A percentile compares a stretch with the other conserved stretches of the same genome.
phyloP scores from a whole-genome alignment of 37 sponge, comb jelly and placozoan species.

The Cliona cf. orientalis region DNA sequence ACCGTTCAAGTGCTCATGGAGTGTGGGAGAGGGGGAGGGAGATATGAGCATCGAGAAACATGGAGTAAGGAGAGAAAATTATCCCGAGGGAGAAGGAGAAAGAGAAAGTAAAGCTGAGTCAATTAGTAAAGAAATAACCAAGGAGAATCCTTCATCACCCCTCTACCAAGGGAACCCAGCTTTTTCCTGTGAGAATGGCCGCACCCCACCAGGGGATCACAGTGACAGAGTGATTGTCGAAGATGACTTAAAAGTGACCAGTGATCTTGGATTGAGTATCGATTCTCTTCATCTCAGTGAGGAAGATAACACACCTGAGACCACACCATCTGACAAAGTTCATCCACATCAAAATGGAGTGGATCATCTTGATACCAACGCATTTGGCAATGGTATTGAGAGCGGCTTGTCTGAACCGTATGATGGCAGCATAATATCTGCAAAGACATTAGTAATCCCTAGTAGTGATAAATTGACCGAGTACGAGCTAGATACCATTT shows the following conservation, averaged over 20 bases:
- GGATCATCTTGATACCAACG: too few relatives aligned
- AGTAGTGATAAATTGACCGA: too few relatives aligned
- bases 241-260: not conserved
- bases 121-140: not conserved
- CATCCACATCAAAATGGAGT: too few relatives aligned
- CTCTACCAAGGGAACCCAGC: not conserved
- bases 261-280: constrained; percentile 12
- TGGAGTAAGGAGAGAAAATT: not conserved
- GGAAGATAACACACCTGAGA: too few relatives aligned
- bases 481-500: too few relatives aligned
- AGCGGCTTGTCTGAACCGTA: too few relatives aligned
- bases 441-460: too few relatives aligned
- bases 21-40: too few relatives aligned
- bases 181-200: not conserved
- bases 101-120: not conserved
- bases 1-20: too few relatives aligned
- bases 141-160: not conserved
- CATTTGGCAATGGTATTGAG: too few relatives aligned
- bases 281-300: not conserved
- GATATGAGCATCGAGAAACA: not conserved
- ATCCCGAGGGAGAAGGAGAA: not conserved
- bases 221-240: not conserved
- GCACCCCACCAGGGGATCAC: not conserved
- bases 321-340: too few relatives aligned
- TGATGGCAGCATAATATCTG: too few relatives aligned